A percentile compares a stretch with the other conserved stretches of the same genome.
phyloP scores from a whole-genome alignment of 2,797 vertebrate genomes.

The Chiloscyllium punctatum region DNA sequence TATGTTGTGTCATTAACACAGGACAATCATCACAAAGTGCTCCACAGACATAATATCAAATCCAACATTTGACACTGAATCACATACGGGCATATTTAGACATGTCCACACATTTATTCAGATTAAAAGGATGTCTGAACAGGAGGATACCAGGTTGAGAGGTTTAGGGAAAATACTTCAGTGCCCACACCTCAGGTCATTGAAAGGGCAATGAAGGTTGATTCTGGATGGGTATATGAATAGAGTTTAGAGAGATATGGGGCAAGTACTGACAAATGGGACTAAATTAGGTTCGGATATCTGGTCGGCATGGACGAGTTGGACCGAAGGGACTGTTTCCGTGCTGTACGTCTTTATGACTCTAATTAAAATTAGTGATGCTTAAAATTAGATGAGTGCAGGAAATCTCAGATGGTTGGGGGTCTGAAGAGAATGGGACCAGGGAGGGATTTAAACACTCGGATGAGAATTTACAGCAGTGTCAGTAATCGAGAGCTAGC shows the following conservation, averaged over 20 bases:
- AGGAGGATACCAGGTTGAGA: not conserved
- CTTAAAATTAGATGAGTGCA: not conserved
- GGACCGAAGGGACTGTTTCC: too few species aligned
- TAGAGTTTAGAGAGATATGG: too few species aligned
- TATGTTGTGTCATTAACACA: not conserved
- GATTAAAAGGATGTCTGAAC: not conserved
- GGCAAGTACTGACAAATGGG: too few species aligned
- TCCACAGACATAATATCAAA: not conserved
- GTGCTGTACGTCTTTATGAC: too few species aligned
- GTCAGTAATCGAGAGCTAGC: not conserved
- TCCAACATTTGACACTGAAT: not conserved
- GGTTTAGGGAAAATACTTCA: not conserved
- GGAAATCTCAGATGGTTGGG: not conserved
- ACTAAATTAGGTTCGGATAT: too few species aligned
- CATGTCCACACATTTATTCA: not conserved
- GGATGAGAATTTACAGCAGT: not conserved
- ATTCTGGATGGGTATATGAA: too few species aligned
- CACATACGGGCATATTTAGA: not conserved
- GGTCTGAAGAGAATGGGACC: too few species aligned
- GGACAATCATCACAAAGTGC: not conserved
- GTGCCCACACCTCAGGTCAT: not conserved
- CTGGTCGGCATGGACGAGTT: too few species aligned
- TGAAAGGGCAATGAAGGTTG: not conserved
- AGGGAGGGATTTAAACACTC: not conserved
- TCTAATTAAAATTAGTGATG: not conserved